phyloP scores from a whole-genome alignment of 1,140 invertebrate species.

The Aphaenogaster floridana region DNA sequence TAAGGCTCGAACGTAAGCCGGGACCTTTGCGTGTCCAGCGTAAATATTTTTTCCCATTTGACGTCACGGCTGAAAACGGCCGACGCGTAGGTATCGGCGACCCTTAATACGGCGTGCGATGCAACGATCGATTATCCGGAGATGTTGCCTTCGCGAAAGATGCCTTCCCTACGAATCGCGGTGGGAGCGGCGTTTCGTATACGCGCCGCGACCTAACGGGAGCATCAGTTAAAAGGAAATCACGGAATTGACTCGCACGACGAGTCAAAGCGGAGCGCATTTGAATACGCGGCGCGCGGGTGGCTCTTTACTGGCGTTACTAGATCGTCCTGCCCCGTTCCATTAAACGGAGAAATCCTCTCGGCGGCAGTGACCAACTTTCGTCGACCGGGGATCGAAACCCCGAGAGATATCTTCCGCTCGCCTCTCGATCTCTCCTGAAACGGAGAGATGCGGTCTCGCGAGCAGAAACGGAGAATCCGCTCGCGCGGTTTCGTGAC shows the following conservation, averaged over 20 bases:
- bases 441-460: constrained; percentile 7
- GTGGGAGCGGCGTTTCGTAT: background rate
- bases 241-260: background rate
- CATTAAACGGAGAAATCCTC: constrained; percentile 66
- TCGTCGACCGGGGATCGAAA: constrained; percentile 57
- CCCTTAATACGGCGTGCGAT: background rate
- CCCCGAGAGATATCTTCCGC: constrained; percentile 15
- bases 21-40: background rate
- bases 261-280: constrained; percentile 25
- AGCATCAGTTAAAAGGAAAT: constrained; percentile 37
- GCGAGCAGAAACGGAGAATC: background rate
- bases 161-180: background rate
- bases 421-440: constrained; percentile 29
- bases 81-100: background rate
- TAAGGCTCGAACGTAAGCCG: constrained; percentile 24
- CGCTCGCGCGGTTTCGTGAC: constrained; percentile 29
- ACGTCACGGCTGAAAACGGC: constrained; percentile 37
- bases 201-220: constrained; percentile 24
- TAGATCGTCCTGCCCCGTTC: constrained; percentile 60
- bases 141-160: background rate
- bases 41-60: background rate
- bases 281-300: constrained; percentile 19
- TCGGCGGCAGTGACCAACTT: constrained; percentile 55
- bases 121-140: constrained; percentile 23
- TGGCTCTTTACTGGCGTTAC: constrained; percentile 48